Evolutionary conservation across 35 echinoderm and acorn worm species (phyloP).

Genomic region (Lytechinus pictus): DNA sequence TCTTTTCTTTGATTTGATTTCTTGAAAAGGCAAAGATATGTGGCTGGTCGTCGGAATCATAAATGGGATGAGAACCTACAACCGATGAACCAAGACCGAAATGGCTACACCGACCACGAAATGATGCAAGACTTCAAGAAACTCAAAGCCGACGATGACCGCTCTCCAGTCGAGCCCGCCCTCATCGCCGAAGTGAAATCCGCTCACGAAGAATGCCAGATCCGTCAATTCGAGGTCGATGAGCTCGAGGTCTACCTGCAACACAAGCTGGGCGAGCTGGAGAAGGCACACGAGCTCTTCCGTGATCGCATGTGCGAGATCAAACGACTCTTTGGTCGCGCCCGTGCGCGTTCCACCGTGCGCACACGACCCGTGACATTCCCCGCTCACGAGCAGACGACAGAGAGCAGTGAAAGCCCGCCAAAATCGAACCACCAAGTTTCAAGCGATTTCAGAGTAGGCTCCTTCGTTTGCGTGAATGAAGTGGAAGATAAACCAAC

Average conservation of each 20-base stretch:
- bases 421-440: not conserved
- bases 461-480: not conserved
- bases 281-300: constrained; percentile 25
- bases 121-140: constrained; percentile 43
- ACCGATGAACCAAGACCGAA: constrained; percentile 19
- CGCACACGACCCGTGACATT: not conserved
- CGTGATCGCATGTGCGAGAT: constrained; percentile 27
- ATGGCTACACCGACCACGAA: constrained; percentile 37
- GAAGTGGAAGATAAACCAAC: not conserved
- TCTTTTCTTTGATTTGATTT: not conserved
- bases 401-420: not conserved
- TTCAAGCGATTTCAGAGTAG: not conserved
- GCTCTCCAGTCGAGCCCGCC: not conserved
- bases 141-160: not conserved
- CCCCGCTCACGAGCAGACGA: not conserved
- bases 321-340: not conserved
- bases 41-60: not conserved
- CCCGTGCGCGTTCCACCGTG: not conserved
- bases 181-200: not conserved
- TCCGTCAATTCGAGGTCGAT: constrained; percentile 44
- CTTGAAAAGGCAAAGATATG: constrained; percentile 25
- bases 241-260: constrained; percentile 23
- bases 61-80: constrained; percentile 33
- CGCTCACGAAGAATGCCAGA: not conserved
- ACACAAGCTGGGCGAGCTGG: constrained; percentile 20